phyloP scores from a whole-genome alignment of 2,113 vertebrate species.

The Hoplias malabaricus region DNA sequence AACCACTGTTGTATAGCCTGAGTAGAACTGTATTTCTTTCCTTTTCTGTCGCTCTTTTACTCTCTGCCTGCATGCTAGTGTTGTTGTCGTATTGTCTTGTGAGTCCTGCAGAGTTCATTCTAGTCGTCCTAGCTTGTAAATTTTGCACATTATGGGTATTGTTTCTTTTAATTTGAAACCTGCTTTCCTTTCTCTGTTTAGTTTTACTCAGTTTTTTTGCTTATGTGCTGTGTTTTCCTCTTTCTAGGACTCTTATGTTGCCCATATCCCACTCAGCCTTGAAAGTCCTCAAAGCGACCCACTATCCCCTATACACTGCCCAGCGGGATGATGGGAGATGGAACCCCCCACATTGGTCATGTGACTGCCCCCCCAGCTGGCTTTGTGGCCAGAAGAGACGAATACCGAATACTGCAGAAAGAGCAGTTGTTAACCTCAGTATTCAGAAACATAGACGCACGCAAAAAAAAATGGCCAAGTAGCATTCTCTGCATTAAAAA shows the following conservation, averaged over 20 bases:
- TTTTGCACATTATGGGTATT: constrained; percentile 55
- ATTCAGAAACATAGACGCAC: constrained; percentile 80
- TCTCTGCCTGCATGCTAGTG: constrained; percentile 46
- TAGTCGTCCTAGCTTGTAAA: constrained; percentile 56
- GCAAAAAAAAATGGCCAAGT: constrained; percentile 69
- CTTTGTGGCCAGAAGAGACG: constrained; percentile 90
- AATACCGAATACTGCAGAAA: constrained; percentile 75
- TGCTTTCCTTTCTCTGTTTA: constrained; percentile 82
- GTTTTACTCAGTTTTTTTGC: constrained; percentile 80
- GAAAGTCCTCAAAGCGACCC: constrained; percentile 99
- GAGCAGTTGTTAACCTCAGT: constrained; percentile 85
- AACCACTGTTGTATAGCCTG: constrained; percentile 65
- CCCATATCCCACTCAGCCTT: constrained; percentile 99
- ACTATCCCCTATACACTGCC: constrained; percentile 96
- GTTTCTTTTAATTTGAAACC: constrained; percentile 78
- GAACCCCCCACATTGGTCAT: constrained; percentile 86
- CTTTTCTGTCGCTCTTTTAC: constrained; percentile 7
- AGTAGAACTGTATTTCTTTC: constrained; percentile 12
- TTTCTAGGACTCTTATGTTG: constrained; percentile 99
- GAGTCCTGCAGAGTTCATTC: constrained; percentile 51
- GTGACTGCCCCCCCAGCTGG: constrained; percentile 85
- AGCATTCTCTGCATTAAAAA: constrained; percentile 46
- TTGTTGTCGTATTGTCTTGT: constrained; percentile 46
- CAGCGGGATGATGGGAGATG: constrained; percentile 95
- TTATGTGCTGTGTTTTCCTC: constrained; percentile 99